Evolutionary conservation across 2,113 vertebrate species (phyloP).

Genomic region (Atractosteus spatula): DNA sequence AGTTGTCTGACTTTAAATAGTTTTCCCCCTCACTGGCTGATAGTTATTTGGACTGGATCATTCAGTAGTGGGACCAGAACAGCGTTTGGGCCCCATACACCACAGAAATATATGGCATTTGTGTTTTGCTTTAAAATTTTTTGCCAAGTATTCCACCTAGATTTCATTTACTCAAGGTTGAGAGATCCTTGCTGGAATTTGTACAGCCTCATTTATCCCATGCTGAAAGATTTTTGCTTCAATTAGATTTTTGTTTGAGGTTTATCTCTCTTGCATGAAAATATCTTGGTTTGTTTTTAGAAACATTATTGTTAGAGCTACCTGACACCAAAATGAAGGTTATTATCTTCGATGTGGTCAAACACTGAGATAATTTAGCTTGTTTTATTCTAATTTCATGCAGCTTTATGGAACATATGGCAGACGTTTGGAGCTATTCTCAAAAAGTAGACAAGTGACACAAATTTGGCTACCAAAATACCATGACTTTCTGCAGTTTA

Average conservation of each 20-base stretch:
- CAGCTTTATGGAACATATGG: too few species aligned
- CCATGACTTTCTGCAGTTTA: too few species aligned
- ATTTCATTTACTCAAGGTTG: constrained; percentile 23
- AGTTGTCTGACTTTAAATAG: background rate
- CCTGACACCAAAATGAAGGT: too few species aligned
- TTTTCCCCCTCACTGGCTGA: background rate
- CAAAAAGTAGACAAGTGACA: too few species aligned
- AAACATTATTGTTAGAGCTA: too few species aligned
- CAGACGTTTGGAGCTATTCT: too few species aligned
- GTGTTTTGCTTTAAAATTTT: background rate
- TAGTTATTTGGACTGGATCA: background rate
- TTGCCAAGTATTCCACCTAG: background rate
- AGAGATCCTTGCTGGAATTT: constrained; percentile 22
- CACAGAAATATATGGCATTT: background rate
- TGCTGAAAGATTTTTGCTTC: constrained; percentile 4
- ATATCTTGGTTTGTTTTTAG: too few species aligned
- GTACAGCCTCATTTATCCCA: background rate
- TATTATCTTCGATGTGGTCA: too few species aligned
- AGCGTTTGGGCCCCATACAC: background rate
- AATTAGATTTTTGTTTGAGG: background rate
- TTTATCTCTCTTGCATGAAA: background rate
- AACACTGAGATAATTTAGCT: too few species aligned
- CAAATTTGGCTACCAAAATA: too few species aligned
- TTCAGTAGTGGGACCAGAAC: background rate
- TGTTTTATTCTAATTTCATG: too few species aligned